Base-by-base conservation (phyloP, 2,888 invertebrate species). In the Abscondita cerata region DNA sequence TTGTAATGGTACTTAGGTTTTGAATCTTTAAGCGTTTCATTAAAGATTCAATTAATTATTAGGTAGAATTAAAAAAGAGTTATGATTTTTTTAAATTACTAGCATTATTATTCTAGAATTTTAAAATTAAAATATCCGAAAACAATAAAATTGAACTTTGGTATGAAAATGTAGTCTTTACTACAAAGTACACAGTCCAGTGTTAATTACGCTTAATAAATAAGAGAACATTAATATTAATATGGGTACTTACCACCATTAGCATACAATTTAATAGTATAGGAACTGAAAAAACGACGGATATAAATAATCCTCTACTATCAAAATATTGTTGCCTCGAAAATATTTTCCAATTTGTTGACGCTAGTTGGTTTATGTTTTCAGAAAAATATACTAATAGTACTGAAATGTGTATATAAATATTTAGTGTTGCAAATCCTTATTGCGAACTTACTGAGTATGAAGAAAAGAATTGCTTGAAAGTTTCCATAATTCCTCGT, bases 321-420 rank as follows among this genome's bases (percentile, higher is more conserved):
- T 96, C 96, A 79, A 96, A 96, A 80, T 96, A 96, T 77, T 96
- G 96, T 73, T 96, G 95, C 71, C 89, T 87, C 0, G 96, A 92
- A 80, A 96, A 95, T 60, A 89, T 82, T 73, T 89, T 87, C 94
- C 95, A 96, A 80, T 96, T 90, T 66, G 85, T 85, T 0, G 96
- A 93, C 1, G 95, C 96, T 66, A 93, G 86, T 82, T 93, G 90
- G 78, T 96, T 96, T 70, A 96, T 92, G 72, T 86, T 91, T 81
- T 96, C 95, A 16, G 96, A 93, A 77, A 92, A 94, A 78, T 93
- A 95, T 11, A 95, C 95, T 64, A 94, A 80, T 38, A 92, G 81
- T 73, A 96, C 95, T 95, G 82, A 40, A 38, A 41, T 6, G n/a
- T n/a, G n/a, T n/a, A 50, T 25, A 5, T 3, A 52, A 18, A 19